These are phyloP conservation scores for Agrypnus murinus DNA, from an alignment of 2,888 invertebrate genomes.

Conservation along the genomic window DNA sequence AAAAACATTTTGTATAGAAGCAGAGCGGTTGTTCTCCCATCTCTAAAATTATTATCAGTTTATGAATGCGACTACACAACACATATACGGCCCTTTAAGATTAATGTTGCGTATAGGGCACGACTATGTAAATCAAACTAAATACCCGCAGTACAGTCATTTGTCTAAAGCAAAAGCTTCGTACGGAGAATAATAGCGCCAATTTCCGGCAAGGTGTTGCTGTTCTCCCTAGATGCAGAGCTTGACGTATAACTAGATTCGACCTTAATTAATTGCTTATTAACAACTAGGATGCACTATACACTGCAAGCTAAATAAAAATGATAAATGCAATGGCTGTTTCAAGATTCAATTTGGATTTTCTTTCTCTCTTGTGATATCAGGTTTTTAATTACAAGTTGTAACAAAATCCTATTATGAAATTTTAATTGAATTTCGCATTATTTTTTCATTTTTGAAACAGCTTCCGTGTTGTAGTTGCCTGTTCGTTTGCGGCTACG, in stretches of 20 bases:
- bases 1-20: not conserved
- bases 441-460: conserved; percentile 29
- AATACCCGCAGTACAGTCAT: conserved; percentile 59
- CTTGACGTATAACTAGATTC: conserved; percentile 35
- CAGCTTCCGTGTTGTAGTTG: conserved; percentile 18
- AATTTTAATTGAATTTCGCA: conserved; percentile 37
- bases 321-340: too few relatives aligned
- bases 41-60: conserved; percentile 23
- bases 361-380: not conserved
- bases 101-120: conserved; percentile 47
- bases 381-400: conserved; percentile 26
- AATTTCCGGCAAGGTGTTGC: conserved; percentile 62
- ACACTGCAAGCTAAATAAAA: too few relatives aligned
- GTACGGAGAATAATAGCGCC: conserved; percentile 61
- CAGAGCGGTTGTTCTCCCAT: not conserved
- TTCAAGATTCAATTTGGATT: not conserved
- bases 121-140: conserved; percentile 59
- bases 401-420: conserved; percentile 33
- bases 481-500: conserved; percentile 16
- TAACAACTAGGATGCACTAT: conserved; percentile 15
- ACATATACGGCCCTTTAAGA: conserved; percentile 32
- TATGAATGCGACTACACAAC: conserved; percentile 5
- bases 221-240: conserved; percentile 32
- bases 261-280: conserved; percentile 41
- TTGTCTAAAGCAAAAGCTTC: conserved; percentile 59